A percentile compares a stretch with the other conserved stretches of the same genome.
Evolutionary conservation across 2,797 vertebrate species (phyloP).

Genomic region (Gymnothorax javanicus): DNA sequence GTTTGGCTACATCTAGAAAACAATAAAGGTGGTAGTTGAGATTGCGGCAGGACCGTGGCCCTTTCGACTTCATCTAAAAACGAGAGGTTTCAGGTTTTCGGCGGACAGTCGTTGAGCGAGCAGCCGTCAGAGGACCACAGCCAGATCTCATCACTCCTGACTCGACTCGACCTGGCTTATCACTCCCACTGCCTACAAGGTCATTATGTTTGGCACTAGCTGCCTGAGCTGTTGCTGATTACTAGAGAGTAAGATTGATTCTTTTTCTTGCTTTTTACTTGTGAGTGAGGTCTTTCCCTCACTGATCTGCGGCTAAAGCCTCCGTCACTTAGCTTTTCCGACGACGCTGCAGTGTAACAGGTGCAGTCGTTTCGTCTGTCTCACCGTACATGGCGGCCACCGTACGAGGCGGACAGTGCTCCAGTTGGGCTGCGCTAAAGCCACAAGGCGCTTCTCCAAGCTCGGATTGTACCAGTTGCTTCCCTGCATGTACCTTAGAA

Average conservation of each 20-base stretch:
- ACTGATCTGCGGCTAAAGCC: conserved; percentile 28
- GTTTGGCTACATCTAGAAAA: neutral
- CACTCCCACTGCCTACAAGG: conserved; percentile 46
- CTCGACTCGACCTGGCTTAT: conserved; percentile 36
- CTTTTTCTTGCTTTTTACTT: conserved; percentile 28
- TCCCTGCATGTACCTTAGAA: neutral
- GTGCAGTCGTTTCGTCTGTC: neutral
- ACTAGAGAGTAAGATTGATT: conserved; percentile 47
- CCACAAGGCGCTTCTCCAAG: neutral
- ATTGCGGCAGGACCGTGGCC: conserved; percentile 39
- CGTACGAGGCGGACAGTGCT: neutral
- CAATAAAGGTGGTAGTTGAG: conserved; percentile 37
- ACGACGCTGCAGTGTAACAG: neutral
- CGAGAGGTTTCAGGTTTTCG: conserved; percentile 12
- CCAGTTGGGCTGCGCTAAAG: neutral
- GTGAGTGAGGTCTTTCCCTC: conserved; percentile 7
- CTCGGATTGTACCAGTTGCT: neutral
- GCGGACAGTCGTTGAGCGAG: conserved; percentile 10
- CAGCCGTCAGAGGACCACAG: conserved; percentile 21
- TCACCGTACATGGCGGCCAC: neutral
- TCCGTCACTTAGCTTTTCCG: neutral
- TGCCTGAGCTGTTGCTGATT: conserved; percentile 51
- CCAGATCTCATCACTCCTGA: conserved; percentile 28
- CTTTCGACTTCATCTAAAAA: conserved; percentile 36
- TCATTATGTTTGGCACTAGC: conserved; percentile 54